A percentile compares a stretch with the other conserved stretches of the same genome.
phyloP scores from a whole-genome alignment of 1,140 invertebrate species.

The Nasonia longicornis region DNA sequence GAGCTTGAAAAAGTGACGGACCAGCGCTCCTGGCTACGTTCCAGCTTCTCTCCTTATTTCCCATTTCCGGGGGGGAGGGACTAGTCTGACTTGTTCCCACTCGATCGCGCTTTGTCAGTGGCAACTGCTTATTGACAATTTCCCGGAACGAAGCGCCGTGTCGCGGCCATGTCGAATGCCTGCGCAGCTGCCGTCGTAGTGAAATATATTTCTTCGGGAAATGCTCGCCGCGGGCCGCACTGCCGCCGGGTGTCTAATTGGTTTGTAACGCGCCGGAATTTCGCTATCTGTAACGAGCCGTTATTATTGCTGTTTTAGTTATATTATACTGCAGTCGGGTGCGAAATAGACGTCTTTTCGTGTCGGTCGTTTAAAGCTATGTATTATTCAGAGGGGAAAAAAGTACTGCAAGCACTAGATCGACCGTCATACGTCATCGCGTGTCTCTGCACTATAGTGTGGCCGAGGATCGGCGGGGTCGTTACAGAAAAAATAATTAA shows the following conservation, averaged over 20 bases:
- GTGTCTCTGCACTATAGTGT: too few relatives aligned
- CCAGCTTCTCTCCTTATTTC: constrained; percentile 36
- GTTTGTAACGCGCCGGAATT: too few relatives aligned
- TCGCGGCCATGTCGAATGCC: neutral
- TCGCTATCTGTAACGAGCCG: too few relatives aligned
- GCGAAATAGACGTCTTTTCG: too few relatives aligned
- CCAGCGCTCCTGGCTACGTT: neutral
- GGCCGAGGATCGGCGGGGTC: neutral
- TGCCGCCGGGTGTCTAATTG: neutral
- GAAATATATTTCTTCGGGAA: constrained; percentile 5
- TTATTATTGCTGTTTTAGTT: too few relatives aligned
- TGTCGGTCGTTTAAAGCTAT: too few relatives aligned
- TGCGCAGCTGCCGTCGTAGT: neutral
- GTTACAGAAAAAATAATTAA: neutral
- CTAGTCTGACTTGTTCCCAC: constrained; percentile 46
- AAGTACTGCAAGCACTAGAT: too few relatives aligned
- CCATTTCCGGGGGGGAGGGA: constrained; percentile 36
- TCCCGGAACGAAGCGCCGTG: constrained; percentile 6
- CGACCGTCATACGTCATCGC: too few relatives aligned
- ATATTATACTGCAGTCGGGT: too few relatives aligned
- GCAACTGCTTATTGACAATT: constrained; percentile 49
- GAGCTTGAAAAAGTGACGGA: constrained; percentile 28
- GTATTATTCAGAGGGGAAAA: too few relatives aligned
- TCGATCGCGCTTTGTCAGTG: constrained; percentile 45
- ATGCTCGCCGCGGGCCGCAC: neutral